Percentiles rank a stretch among this genome's conserved stretches.
Conservation (phyloP, 2,113 vertebrate species). For the Nematolebias whitei region DNA sequence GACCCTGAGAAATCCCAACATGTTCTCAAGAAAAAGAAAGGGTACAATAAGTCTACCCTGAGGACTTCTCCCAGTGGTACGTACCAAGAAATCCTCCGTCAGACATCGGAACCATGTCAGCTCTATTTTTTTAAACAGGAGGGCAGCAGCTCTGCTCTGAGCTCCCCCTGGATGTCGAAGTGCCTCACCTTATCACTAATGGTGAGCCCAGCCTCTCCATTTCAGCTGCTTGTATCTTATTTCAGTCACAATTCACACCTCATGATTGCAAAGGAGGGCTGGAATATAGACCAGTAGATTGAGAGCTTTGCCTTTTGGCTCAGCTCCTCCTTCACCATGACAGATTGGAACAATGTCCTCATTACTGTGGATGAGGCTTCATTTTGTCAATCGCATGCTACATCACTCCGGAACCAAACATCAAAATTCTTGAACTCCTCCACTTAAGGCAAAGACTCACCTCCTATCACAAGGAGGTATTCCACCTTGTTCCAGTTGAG, state of each 20-base stretch:
- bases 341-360: background rate
- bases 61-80: too few species aligned
- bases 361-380: background rate
- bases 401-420: background rate
- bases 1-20: too few species aligned
- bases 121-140: too few species aligned
- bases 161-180: too few species aligned
- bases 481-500: background rate
- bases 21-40: too few species aligned
- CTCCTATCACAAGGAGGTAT: background rate
- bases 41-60: too few species aligned
- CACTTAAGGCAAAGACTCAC: background rate
- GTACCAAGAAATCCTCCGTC: too few species aligned
- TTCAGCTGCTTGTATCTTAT: background rate
- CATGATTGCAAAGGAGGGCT: background rate
- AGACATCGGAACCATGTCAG: too few species aligned
- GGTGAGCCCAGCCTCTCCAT: too few species aligned
- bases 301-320: background rate
- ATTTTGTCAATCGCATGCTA: background rate
- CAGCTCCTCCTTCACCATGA: too few species aligned
- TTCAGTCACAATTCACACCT: background rate
- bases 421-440: background rate
- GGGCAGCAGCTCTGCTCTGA: too few species aligned
- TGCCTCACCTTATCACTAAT: too few species aligned
- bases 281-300: background rate